Conservation (phyloP, 2,888 invertebrate genomes). For the Caenorhabditis wallacei region DNA sequence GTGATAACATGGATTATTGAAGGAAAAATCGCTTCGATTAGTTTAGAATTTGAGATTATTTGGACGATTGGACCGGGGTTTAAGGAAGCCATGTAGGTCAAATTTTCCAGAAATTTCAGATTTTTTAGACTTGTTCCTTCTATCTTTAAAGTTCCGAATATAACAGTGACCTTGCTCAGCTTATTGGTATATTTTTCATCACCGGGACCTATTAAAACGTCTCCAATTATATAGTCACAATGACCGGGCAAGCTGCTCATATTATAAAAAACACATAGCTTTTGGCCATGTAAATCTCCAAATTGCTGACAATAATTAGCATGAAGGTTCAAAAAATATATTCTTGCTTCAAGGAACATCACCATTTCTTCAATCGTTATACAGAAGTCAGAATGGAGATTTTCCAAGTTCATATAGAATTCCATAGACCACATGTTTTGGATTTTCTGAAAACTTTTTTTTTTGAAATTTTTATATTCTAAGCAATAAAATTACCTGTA, state of each 20-base stretch:
- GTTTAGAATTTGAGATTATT: neutral
- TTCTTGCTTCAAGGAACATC: neutral
- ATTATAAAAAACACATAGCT: neutral
- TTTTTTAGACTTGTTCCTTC: neutral
- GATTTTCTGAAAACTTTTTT: neutral
- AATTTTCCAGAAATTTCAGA: neutral
- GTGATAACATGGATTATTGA: neutral
- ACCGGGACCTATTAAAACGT: neutral
- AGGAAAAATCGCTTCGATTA: too few relatives aligned
- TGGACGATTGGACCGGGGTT: neutral
- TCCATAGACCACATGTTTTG: neutral
- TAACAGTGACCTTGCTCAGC: neutral
- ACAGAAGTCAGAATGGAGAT: slow-evolving; percentile 1
- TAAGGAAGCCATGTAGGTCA: neutral
- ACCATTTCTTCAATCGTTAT: neutral
- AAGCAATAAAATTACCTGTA: neutral
- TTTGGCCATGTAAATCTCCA: neutral
- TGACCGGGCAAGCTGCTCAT: neutral
- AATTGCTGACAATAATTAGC: neutral
- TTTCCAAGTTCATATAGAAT: slow-evolving; percentile 5
- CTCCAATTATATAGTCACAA: neutral
- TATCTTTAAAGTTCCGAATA: neutral
- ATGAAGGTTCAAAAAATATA: slow-evolving; percentile 12
- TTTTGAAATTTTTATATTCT: neutral
- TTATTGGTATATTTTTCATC: neutral